Conservation (phyloP, 2,888 invertebrate genomes). For the Resseliella maxima region DNA sequence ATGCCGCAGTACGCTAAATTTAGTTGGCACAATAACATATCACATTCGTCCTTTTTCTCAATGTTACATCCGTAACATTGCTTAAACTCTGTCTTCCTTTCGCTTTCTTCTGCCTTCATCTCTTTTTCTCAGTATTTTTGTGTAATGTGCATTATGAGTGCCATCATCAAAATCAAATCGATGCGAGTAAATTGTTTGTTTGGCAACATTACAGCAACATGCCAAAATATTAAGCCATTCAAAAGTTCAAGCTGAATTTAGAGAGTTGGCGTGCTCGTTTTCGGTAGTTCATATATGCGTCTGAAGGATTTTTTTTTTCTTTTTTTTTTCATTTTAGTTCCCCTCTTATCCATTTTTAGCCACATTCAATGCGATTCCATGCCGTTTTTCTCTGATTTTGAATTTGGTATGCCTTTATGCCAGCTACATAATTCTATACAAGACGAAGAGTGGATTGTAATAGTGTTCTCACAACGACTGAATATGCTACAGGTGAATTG, state of each 20-base stretch:
- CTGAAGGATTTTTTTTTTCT: too few species aligned
- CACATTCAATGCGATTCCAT: not conserved
- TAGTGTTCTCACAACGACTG: not conserved
- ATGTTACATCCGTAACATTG: not conserved
- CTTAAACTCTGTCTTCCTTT: not conserved
- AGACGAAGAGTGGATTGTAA: not conserved
- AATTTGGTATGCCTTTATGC: not conserved
- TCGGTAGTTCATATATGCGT: not conserved
- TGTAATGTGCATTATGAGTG: not conserved
- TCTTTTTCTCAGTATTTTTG: not conserved
- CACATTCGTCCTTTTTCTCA: not conserved
- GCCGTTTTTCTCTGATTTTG: not conserved
- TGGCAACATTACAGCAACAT: slow-evolving; percentile 43
- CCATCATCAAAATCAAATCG: slow-evolving; percentile 40
- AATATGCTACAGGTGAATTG: slow-evolving; percentile 53
- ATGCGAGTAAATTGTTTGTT: slow-evolving; percentile 47
- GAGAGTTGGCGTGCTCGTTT: too few species aligned
- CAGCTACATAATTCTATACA: not conserved
- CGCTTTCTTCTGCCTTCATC: not conserved
- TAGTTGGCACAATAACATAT: slow-evolving; percentile 20
- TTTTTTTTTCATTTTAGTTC: not conserved
- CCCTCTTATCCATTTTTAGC: not conserved
- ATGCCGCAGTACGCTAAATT: slow-evolving; percentile 48
- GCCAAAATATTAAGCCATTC: slow-evolving; percentile 54
- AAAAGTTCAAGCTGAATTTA: slow-evolving; percentile 45